Evolutionary conservation across 2,888 invertebrate species (phyloP).

Genomic region (Ochropleura leucogaster): DNA sequence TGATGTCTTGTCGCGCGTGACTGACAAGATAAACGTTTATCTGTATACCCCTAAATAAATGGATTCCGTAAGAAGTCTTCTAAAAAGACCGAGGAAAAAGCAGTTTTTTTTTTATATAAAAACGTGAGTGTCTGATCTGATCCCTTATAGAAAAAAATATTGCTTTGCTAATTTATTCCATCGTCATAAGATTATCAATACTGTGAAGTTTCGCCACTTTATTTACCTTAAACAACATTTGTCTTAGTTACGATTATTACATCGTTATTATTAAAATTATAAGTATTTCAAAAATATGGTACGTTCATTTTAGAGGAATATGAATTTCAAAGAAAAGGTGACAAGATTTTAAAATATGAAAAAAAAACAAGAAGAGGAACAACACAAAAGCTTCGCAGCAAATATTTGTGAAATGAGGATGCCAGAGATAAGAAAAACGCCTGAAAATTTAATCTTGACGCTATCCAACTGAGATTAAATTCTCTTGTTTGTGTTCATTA

Average conservation of each 20-base stretch:
- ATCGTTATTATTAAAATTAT: background rate
- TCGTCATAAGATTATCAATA: background rate
- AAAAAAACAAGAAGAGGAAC: conserved; percentile 32
- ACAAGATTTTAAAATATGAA: conserved; percentile 8
- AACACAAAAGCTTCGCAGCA: conserved; percentile 65
- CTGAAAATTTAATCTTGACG: conserved; percentile 78
- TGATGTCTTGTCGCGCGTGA: conserved; percentile 3
- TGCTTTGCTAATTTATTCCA: background rate
- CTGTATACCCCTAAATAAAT: background rate
- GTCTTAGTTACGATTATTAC: background rate
- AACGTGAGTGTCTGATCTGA: background rate
- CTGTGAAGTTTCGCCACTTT: background rate
- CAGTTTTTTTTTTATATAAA: background rate
- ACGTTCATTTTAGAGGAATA: background rate
- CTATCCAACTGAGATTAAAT: conserved; percentile 76
- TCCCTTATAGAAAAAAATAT: background rate
- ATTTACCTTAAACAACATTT: background rate
- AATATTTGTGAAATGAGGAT: conserved; percentile 76
- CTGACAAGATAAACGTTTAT: conserved; percentile 27
- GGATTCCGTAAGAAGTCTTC: background rate
- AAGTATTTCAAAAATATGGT: background rate
- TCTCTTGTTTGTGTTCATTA: conserved; percentile 67
- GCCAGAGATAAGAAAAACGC: conserved; percentile 74
- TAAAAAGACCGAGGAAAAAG: background rate
- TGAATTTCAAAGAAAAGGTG: background rate